phyloP scores from a whole-genome alignment of 2,888 invertebrate species.

The Oscheius sp. region DNA sequence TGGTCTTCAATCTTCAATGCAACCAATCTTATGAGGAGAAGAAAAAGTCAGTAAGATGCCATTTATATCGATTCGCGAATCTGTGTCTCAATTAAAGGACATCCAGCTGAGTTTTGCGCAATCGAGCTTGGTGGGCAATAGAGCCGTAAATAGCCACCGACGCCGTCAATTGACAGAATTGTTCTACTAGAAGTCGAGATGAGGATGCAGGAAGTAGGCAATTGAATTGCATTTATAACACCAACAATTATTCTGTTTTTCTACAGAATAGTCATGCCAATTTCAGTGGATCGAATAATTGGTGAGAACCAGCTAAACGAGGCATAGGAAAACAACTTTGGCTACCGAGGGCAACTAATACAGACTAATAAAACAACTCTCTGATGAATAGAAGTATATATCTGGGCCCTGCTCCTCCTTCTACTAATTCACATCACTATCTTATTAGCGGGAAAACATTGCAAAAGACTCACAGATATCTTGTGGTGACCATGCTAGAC shows the following conservation, averaged over 20 bases:
- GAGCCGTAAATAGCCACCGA: background rate
- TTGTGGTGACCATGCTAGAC: conserved; percentile 5
- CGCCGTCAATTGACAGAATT: background rate
- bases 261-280: no score
- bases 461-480: conserved; percentile 7
- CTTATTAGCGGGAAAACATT: background rate
- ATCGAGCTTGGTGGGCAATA: background rate
- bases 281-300: no score
- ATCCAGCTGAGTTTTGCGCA: conserved; percentile 9
- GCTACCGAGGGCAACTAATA: no score
- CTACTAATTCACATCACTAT: background rate
- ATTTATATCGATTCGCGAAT: background rate
- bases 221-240: no score
- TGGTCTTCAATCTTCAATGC: background rate
- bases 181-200: background rate
- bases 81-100: background rate
- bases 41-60: background rate
- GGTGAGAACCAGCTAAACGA: no score
- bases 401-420: background rate
- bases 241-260: no score
- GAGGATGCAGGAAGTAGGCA: background rate
- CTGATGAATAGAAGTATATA: no score
- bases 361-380: no score
- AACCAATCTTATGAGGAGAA: background rate
- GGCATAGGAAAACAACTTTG: no score